phyloP scores from a whole-genome alignment of 35 echinoderm and acorn worm genomes.

The Heliocidaris tuberculata region DNA sequence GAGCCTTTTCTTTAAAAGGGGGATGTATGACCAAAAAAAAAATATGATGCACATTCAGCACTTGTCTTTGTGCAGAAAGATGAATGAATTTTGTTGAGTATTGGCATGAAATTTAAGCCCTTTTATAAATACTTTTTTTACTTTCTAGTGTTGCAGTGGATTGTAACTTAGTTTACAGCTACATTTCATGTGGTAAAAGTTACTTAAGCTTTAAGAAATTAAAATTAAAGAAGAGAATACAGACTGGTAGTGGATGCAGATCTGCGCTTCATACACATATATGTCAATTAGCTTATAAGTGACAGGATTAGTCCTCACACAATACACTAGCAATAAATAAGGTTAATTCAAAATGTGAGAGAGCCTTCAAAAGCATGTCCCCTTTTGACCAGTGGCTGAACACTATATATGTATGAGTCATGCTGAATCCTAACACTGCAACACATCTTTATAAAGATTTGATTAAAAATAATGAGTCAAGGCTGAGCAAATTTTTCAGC shows the following conservation, averaged over 20 bases:
- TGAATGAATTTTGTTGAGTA: no score
- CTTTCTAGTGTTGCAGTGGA: neutral
- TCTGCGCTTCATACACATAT: neutral
- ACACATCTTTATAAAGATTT: conserved; percentile 26
- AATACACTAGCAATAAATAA: neutral
- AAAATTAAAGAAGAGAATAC: neutral
- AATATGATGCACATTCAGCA: no score
- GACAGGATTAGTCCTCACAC: neutral
- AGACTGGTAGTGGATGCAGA: neutral
- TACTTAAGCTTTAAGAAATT: neutral
- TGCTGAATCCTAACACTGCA: conserved; percentile 3
- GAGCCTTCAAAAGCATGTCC: neutral
- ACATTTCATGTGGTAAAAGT: no score
- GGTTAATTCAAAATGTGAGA: neutral
- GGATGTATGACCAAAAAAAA: no score
- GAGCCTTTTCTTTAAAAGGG: no score
- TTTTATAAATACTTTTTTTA: no score
- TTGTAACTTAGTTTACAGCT: neutral
- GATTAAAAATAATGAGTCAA: conserved; percentile 39
- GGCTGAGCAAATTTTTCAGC: conserved; percentile 28
- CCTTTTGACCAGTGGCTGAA: conserved; percentile 26
- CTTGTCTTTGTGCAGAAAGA: no score
- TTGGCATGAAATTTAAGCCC: no score
- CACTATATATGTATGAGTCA: conserved; percentile 9
- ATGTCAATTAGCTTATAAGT: neutral